Evolutionary conservation across 2,888 invertebrate species (phyloP).

Genomic region (Philereme transversata): DNA sequence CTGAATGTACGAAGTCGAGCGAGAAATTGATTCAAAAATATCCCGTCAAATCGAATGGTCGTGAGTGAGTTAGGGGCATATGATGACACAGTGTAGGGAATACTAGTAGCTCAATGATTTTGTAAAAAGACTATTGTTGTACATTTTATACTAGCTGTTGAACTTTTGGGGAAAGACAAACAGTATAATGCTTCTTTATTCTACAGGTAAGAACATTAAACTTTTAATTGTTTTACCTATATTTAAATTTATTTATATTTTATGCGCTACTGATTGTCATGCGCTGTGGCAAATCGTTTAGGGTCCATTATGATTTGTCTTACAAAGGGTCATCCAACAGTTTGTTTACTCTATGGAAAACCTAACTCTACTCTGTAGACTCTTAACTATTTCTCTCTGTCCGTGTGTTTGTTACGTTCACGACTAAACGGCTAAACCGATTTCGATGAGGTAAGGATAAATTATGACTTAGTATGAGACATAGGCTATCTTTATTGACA

Average conservation of each 20-base stretch:
- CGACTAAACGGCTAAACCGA: too few species aligned
- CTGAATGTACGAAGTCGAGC: slow-evolving; percentile 52
- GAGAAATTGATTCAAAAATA: slow-evolving; percentile 69
- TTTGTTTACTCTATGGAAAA: slow-evolving; percentile 4
- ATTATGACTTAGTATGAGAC: too few species aligned
- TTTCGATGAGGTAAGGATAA: too few species aligned
- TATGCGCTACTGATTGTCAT: neutral
- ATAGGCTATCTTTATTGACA: too few species aligned
- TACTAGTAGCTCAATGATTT: neutral
- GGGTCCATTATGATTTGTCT: slow-evolving; percentile 10
- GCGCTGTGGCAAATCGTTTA: slow-evolving; percentile 13
- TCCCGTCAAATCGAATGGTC: slow-evolving; percentile 60
- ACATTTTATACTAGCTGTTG: too few species aligned
- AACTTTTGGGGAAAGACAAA: too few species aligned
- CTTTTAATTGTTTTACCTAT: too few species aligned
- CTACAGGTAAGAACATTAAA: too few species aligned
- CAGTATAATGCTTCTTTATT: too few species aligned
- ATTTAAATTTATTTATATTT: too few species aligned
- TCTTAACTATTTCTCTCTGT: neutral
- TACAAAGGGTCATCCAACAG: neutral
- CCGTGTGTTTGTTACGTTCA: too few species aligned
- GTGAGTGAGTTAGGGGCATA: slow-evolving; percentile 47
- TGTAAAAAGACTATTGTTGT: too few species aligned
- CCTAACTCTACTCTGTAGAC: neutral
- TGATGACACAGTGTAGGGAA: slow-evolving; percentile 9